Evolutionary conservation across 2,797 vertebrate species (phyloP).

Genomic region (Tarsius wallacei): DNA sequence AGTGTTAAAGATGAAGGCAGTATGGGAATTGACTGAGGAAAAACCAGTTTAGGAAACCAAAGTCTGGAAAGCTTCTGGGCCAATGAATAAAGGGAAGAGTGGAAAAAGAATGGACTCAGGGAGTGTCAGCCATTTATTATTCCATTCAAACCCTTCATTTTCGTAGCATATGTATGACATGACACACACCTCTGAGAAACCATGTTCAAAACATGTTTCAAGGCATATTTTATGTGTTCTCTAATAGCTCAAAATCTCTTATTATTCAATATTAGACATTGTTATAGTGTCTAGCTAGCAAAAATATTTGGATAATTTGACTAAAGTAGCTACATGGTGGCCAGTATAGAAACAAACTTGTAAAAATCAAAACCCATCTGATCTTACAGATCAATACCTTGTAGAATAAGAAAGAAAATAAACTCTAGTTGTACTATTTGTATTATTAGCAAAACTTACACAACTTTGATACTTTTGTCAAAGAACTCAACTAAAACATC

Average conservation of each 20-base stretch:
- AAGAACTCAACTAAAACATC: slow-evolving; percentile 3
- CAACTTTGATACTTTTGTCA: slow-evolving; percentile 4
- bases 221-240: background rate
- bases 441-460: background rate
- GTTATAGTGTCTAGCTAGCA: background rate
- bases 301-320: background rate
- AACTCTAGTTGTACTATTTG: background rate
- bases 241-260: background rate
- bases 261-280: background rate
- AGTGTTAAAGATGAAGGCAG: background rate
- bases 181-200: background rate
- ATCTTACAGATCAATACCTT: background rate
- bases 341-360: background rate
- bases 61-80: background rate
- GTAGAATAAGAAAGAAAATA: background rate
- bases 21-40: background rate
- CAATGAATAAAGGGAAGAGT: background rate
- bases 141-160: background rate
- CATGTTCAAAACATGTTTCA: background rate
- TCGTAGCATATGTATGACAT: background rate
- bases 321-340: background rate
- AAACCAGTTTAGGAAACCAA: background rate
- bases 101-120: background rate
- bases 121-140: background rate
- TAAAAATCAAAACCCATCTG: background rate